Evolutionary conservation across 2,113 vertebrate species (phyloP), one percentile per base, ranked within the genome.

Genomic region (Clinocottus analis): DNA sequence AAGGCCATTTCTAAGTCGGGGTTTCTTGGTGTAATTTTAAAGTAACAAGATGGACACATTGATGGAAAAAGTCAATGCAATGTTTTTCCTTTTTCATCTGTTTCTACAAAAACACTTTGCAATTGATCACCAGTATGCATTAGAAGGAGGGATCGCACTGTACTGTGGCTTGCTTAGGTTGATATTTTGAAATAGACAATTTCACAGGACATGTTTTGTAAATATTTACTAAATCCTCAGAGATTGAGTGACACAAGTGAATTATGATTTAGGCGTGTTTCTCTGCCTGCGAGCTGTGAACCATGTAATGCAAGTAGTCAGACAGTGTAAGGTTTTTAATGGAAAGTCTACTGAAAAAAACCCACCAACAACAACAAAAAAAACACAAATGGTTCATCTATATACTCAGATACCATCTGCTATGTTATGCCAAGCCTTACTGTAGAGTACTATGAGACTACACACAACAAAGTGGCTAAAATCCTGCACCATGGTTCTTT

Each of bases 31-130:
- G 8, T 29, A 6, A 51, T 25, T 49, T 19, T 39, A 16, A 58
- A 58, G 11, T 45, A 77, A 73, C 41, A 49, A 72, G 62, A 29
- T 2, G 29, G 61, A 41, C 5, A 35, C 7, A n/a, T 39, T 75
- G 21, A 55, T 66, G 66, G 5, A 58, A 65, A 58, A 75, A 58
- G 13, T 29, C 47, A 41, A 29, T 14, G 37, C 8, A 3, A 2
- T 1, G 2, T 3, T 25, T 21, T 3, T 25, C 14, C 29, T 43
- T 27, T 58, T 4, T 10, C 6, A 3, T 25, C 27, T 53, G 17
- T 55, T 17, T 66, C 37, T 4, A 16, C 35, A n/a, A 33, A 61
- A 74, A 43, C 29, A 43, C 17, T 35, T 31, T 37, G n/a, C 3
- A n/a, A 35, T 11, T 1, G 37, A 43, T 11, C 17, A 8, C n/a